Conservation (phyloP, 2,888 invertebrate species). For the Amiota communis region DNA sequence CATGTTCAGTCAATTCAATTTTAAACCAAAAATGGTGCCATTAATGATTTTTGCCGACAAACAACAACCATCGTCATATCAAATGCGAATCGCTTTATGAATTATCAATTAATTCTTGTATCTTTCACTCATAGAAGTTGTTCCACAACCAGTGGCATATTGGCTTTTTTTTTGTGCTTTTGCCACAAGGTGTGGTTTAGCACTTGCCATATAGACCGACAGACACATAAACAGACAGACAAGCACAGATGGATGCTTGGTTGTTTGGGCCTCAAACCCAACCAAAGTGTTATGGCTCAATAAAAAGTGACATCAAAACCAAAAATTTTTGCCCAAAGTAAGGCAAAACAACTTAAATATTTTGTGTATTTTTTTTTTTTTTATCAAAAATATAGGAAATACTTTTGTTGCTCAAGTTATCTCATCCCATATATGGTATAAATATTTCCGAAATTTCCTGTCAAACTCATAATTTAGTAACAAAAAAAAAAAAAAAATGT, state of each 20-base stretch:
- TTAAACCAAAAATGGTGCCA: slow-evolving; percentile 56
- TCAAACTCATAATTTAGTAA: slow-evolving; percentile 36
- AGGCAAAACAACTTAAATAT: slow-evolving; percentile 4
- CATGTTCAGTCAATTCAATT: slow-evolving; percentile 24
- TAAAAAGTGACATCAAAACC: slow-evolving; percentile 30
- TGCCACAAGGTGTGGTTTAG: slow-evolving; percentile 17
- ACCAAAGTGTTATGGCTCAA: slow-evolving; percentile 30
- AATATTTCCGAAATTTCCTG: slow-evolving; percentile 67
- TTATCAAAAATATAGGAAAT: not conserved
- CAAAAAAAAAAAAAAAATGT: slow-evolving; percentile 36
- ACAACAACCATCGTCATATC: not conserved
- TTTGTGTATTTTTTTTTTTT: slow-evolving; percentile 6
- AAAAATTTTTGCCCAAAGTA: slow-evolving; percentile 9
- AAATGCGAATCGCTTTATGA: slow-evolving; percentile 43
- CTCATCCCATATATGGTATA: slow-evolving; percentile 61
- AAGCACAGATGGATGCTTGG: no score
- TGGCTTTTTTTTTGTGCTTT: not conserved
- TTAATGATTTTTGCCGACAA: slow-evolving; percentile 41
- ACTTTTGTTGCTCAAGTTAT: slow-evolving; percentile 10
- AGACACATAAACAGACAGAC: no score
- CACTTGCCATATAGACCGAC: not conserved
- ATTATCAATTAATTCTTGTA: slow-evolving; percentile 33
- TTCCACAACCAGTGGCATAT: not conserved
- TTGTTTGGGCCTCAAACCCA: not conserved
- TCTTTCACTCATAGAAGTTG: not conserved